Conservation (phyloP, 2,797 vertebrate genomes). For the Alauda arvensis region DNA sequence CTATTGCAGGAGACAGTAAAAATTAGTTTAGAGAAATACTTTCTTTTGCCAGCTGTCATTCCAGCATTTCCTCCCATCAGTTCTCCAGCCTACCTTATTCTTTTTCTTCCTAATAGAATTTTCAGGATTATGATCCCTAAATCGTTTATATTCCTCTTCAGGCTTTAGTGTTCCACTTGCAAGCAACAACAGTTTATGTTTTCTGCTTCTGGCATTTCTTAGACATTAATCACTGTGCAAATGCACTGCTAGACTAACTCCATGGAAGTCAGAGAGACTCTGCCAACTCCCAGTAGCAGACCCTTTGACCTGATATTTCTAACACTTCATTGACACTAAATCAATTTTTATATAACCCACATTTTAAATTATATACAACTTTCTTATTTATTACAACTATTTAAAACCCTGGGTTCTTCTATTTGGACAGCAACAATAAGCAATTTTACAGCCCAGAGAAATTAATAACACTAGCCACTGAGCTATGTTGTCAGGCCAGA, state of each 20-base stretch:
- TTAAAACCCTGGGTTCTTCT: neutral
- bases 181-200: neutral
- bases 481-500: neutral
- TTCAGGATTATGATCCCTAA: neutral
- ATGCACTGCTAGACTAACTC: neutral
- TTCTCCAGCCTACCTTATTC: neutral
- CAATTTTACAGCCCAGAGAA: constrained; percentile 11
- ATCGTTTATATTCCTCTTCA: neutral
- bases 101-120: neutral
- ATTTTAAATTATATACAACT: neutral
- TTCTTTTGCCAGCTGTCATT: neutral
- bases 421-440: neutral
- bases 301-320: neutral
- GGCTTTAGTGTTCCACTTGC: neutral
- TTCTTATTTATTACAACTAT: constrained; percentile 16
- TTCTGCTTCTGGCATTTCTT: neutral
- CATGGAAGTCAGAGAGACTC: neutral
- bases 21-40: neutral
- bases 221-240: neutral
- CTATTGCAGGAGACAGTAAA: neutral
- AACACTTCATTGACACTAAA: neutral
- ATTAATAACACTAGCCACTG: neutral
- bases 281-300: neutral
- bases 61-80: neutral
- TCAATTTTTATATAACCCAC: neutral